Evolutionary conservation across 2,113 vertebrate genomes (phyloP).

Genomic region (Leptocoma aspasia): DNA sequence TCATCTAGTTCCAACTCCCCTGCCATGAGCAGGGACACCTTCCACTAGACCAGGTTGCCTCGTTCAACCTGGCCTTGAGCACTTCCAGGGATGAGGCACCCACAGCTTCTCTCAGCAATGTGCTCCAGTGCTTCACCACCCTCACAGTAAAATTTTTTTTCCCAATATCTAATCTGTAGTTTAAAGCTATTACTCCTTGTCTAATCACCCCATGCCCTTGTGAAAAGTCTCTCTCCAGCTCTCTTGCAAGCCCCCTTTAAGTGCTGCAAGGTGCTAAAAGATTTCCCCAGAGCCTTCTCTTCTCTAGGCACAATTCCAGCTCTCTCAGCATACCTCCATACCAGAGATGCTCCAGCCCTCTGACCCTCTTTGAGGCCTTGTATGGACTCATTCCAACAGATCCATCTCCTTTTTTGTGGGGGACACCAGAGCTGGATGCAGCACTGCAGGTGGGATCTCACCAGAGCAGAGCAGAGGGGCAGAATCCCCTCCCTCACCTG

Average conservation of each 20-base stretch:
- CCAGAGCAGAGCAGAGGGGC: not conserved
- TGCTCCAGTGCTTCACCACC: not conserved
- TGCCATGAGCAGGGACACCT: not conserved
- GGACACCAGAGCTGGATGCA: not conserved
- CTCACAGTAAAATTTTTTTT: not conserved
- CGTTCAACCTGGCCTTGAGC: not conserved
- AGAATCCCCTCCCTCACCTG: not conserved
- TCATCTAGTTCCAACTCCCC: not conserved
- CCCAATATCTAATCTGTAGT: not conserved
- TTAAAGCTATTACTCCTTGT: not conserved
- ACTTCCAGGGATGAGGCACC: not conserved
- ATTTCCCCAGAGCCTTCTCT: not conserved
- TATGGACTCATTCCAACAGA: not conserved
- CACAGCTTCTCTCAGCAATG: too few species aligned
- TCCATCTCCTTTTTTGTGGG: not conserved
- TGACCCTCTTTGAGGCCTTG: not conserved
- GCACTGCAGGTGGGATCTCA: not conserved
- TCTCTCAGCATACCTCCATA: not conserved
- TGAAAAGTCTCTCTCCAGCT: not conserved
- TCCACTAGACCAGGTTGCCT: not conserved
- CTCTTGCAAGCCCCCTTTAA: not conserved
- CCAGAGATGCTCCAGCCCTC: not conserved
- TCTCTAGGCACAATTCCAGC: not conserved
- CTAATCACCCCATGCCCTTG: not conserved
- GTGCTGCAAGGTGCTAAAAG: not conserved